Evolutionary conservation across 92 coral and sea anemone genomes (phyloP).

Genomic region (Parazoanthus darwini): DNA sequence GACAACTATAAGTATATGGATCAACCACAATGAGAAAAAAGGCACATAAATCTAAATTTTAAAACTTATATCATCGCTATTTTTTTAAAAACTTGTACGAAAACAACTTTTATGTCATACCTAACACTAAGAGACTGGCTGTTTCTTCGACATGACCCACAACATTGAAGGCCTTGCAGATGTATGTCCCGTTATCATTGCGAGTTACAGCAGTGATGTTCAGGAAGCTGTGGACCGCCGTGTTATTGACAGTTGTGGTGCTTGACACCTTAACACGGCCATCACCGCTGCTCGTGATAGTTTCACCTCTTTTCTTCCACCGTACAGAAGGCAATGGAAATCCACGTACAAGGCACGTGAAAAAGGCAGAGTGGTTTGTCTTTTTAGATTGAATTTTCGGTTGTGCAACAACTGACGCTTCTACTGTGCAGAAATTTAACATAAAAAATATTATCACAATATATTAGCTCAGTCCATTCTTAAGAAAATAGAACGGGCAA

Average conservation of each 20-base stretch:
- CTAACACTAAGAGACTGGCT: not conserved
- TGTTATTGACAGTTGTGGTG: not conserved
- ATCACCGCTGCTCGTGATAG: not conserved
- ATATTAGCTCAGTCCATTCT: too few relatives aligned
- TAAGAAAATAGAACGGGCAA: too few relatives aligned
- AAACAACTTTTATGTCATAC: not conserved
- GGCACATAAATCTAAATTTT: too few relatives aligned
- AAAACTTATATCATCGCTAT: too few relatives aligned
- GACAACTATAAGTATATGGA: too few relatives aligned
- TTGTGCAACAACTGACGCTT: not conserved
- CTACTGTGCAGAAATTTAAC: not conserved
- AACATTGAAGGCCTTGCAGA: slow-evolving; percentile 1
- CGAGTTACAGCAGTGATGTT: not conserved
- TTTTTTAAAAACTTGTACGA: too few relatives aligned
- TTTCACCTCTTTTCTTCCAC: not conserved
- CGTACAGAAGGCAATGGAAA: not conserved
- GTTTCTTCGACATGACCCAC: not conserved
- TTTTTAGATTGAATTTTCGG: not conserved
- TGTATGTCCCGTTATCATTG: not conserved
- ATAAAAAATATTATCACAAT: too few relatives aligned
- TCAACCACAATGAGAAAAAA: too few relatives aligned
- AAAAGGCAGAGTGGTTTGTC: not conserved
- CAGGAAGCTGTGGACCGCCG: not conserved
- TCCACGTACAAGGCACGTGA: not conserved
- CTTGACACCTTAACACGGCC: not conserved